phyloP scores from a whole-genome alignment of 37 sponge, comb jelly and placozoan genomes.

The Corticium candelabrum region DNA sequence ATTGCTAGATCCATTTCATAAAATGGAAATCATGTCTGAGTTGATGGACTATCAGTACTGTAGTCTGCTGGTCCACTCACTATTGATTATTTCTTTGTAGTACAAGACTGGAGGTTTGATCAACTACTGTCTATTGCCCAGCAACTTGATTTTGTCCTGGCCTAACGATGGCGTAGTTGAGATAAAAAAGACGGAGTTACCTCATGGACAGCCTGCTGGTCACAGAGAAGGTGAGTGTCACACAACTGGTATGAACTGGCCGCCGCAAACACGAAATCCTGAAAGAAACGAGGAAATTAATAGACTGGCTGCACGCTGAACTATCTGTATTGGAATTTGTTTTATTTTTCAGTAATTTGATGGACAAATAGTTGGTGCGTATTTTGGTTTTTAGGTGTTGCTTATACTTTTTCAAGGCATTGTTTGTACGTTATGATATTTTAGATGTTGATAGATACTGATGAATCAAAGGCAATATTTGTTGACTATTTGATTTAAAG shows the following conservation, averaged over 20 bases:
- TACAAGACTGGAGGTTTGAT: neutral
- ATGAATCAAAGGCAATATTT: too few relatives aligned
- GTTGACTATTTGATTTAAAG: too few relatives aligned
- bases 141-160: conserved; percentile 9
- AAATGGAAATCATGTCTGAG: neutral
- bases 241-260: conserved; percentile 33
- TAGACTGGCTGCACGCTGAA: conserved; percentile 24
- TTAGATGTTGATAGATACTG: too few relatives aligned
- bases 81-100: conserved; percentile 2
- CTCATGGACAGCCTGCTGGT: conserved; percentile 1
- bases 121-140: conserved; percentile 13
- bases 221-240: conserved; percentile 30
- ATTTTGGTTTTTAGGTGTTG: too few relatives aligned
- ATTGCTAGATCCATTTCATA: neutral
- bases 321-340: neutral
- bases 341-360: too few relatives aligned
- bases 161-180: conserved; percentile 53
- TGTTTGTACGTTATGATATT: too few relatives aligned
- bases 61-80: too few relatives aligned
- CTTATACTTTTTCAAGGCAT: too few relatives aligned
- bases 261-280: conserved; percentile 24
- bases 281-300: conserved; percentile 10
- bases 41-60: neutral
- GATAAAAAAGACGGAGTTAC: conserved; percentile 14
- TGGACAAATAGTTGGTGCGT: too few relatives aligned